Percentiles rank a stretch among this genome's conserved stretches.
Evolutionary conservation across 2,888 invertebrate genomes (phyloP).

Genomic region (Argyresthia goedartella): DNA sequence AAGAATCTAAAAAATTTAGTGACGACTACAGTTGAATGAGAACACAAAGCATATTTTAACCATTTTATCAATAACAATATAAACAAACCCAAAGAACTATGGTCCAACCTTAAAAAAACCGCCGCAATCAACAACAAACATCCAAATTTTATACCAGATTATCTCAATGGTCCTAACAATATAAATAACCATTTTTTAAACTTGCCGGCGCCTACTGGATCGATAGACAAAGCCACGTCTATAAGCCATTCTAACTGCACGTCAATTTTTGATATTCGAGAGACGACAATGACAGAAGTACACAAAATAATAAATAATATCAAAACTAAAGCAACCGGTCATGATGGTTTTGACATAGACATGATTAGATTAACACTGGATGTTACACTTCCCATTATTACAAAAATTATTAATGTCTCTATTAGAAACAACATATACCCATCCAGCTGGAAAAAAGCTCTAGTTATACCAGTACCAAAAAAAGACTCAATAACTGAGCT

Average conservation of each 20-base stretch:
- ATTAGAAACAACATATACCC: constrained; percentile 7
- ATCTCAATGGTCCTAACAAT: constrained; percentile 1
- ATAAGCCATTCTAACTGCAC: neutral
- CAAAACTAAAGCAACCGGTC: constrained; percentile 9
- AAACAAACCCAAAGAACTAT: constrained; percentile 7
- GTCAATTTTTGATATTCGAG: neutral
- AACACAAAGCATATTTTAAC: constrained; percentile 12
- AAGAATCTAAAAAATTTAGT: constrained; percentile 10
- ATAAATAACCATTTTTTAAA: constrained; percentile 3
- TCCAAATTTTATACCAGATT: neutral
- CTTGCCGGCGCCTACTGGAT: neutral
- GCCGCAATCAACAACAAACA: neutral
- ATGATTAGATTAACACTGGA: constrained; percentile 10
- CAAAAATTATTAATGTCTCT: constrained; percentile 9
- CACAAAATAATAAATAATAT: constrained; percentile 8
- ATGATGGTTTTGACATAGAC: constrained; percentile 8
- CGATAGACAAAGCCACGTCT: neutral
- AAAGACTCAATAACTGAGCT: constrained; percentile 6
- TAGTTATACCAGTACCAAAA: constrained; percentile 12
- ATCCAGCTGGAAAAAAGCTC: constrained; percentile 9
- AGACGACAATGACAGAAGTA: constrained; percentile 2
- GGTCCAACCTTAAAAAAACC: constrained; percentile 6
- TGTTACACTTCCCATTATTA: constrained; percentile 8
- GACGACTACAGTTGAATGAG: constrained; percentile 7
- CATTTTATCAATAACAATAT: constrained; percentile 11